Evolutionary conservation across 2,888 invertebrate genomes (phyloP).

Genomic region (Eupsilia transversa): DNA sequence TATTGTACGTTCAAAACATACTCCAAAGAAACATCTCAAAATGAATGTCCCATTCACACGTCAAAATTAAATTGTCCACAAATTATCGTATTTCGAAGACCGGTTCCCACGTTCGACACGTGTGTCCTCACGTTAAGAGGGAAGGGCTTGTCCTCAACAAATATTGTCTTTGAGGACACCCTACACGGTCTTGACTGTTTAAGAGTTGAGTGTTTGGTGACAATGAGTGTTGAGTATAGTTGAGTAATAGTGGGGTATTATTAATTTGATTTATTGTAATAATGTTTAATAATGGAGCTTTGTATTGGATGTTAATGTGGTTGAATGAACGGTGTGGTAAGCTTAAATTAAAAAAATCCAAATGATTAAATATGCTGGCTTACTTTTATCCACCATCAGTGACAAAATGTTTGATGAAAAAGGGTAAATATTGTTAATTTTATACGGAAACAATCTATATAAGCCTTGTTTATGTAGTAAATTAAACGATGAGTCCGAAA

Average conservation of each 20-base stretch:
- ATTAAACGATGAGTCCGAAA: not conserved
- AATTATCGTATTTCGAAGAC: conserved; percentile 82
- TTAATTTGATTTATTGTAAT: conserved; percentile 64
- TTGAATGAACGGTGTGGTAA: not conserved
- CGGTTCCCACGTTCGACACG: conserved; percentile 86
- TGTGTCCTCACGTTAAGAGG: conserved; percentile 78
- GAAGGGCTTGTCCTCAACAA: conserved; percentile 86
- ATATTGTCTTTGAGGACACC: conserved; percentile 89
- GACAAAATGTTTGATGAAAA: not conserved
- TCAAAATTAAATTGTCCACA: conserved; percentile 78
- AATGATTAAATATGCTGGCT: not conserved
- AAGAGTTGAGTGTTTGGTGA: conserved; percentile 78
- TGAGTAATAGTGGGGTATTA: conserved; percentile 58
- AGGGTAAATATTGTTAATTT: not conserved
- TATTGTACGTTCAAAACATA: not conserved
- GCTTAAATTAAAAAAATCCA: not conserved
- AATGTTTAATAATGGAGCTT: conserved; percentile 44
- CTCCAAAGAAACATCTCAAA: conserved; percentile 41
- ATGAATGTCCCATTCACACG: conserved; percentile 74
- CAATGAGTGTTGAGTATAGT: conserved; percentile 58
- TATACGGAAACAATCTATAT: not conserved
- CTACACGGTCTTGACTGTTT: conserved; percentile 82
- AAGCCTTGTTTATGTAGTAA: not conserved
- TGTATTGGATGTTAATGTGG: not conserved
- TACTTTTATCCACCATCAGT: not conserved